Evolutionary conservation across 1,140 invertebrate species (phyloP).

Genomic region (Tetragonula clypearis): DNA sequence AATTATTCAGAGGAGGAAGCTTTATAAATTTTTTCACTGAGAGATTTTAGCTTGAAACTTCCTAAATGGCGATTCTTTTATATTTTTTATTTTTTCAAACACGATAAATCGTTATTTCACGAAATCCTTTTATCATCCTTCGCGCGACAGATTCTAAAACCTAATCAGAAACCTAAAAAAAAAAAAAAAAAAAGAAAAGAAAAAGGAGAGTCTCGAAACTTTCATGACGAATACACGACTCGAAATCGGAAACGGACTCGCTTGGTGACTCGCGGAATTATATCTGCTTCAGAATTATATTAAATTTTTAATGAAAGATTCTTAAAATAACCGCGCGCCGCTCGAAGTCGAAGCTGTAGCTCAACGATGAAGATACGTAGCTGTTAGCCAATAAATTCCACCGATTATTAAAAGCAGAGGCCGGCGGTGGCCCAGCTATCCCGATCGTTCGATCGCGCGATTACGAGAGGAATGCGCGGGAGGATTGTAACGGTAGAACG

Average conservation of each 20-base stretch:
- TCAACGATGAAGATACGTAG: not conserved
- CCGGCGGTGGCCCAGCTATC: not conserved
- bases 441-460: not conserved
- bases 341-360: slow-evolving; percentile 26
- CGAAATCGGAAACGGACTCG: not conserved
- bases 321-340: slow-evolving; percentile 62
- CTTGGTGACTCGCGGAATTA: not conserved
- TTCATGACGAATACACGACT: no score
- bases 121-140: no score
- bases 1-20: not conserved
- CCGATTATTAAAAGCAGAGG: slow-evolving; percentile 67
- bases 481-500: slow-evolving; percentile 8
- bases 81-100: not conserved
- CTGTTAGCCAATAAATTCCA: slow-evolving; percentile 68
- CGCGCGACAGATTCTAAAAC: no score
- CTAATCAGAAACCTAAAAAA: no score
- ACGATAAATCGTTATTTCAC: no score
- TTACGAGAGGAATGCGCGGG: slow-evolving; percentile 14
- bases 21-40: not conserved
- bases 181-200: no score
- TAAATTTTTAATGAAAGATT: slow-evolving; percentile 72
- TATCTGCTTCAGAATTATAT: slow-evolving; percentile 47
- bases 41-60: not conserved
- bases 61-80: rapidly evolving
- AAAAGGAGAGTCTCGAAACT: no score